Evolutionary conservation across 2,888 invertebrate species (phyloP).

Genomic region (Thera obeliscata): DNA sequence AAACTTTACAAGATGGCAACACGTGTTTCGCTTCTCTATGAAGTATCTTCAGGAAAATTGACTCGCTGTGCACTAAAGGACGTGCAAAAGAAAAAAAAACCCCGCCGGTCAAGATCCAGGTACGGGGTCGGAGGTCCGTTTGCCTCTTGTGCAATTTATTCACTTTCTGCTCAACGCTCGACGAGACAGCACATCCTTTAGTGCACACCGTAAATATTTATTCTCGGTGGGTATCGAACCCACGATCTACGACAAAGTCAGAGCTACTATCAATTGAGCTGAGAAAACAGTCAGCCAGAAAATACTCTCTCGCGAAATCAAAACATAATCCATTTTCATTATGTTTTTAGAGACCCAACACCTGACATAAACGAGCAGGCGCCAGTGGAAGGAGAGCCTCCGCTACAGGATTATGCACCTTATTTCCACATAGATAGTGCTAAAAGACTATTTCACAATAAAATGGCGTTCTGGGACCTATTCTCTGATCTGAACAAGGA

Average conservation of each 20-base stretch:
- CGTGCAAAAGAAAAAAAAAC: too few species aligned
- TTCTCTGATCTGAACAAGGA: slow-evolving; percentile 20
- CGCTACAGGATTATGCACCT: slow-evolving; percentile 11
- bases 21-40: too few species aligned
- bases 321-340: slow-evolving; percentile 27
- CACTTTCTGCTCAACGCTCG: too few species aligned
- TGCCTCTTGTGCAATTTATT: too few species aligned
- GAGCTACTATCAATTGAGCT: background rate
- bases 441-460: slow-evolving; percentile 12
- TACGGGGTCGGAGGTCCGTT: too few species aligned
- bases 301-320: slow-evolving; percentile 17
- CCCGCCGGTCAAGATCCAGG: too few species aligned
- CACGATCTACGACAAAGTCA: background rate
- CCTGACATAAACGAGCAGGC: slow-evolving; percentile 13
- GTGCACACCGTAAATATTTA: background rate
- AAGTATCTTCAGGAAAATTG: too few species aligned
- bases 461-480: slow-evolving; percentile 35
- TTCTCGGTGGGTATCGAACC: background rate
- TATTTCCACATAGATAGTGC: slow-evolving; percentile 10
- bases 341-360: slow-evolving; percentile 17
- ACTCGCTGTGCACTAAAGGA: too few species aligned
- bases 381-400: slow-evolving; percentile 17
- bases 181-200: too few species aligned
- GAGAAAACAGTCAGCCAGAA: background rate
- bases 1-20: too few species aligned